These are phyloP conservation scores for Varanus komodoensis DNA, from an alignment of 2,113 vertebrate species.

Conservation along the genomic window DNA sequence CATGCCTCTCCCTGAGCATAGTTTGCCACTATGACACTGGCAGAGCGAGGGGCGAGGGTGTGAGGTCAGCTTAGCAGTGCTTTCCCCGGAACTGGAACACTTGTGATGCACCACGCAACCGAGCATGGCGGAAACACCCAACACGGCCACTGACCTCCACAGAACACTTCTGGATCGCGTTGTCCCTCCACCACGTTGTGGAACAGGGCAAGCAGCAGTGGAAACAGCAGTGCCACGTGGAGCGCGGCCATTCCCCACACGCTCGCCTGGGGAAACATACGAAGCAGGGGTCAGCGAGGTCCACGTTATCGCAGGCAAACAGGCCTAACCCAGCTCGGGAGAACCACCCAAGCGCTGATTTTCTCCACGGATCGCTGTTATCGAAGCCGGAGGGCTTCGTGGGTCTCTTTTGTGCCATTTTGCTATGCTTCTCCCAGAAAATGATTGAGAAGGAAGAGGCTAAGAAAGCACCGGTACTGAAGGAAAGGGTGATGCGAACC, in stretches of 20 bases:
- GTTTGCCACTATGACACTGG: background rate
- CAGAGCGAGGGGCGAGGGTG: background rate
- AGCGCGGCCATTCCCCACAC: background rate
- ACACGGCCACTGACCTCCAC: conserved; percentile 22
- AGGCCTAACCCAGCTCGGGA: too few relatives aligned
- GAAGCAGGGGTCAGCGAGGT: background rate
- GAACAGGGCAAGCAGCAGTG: conserved; percentile 34
- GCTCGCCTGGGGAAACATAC: background rate
- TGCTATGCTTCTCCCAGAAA: background rate
- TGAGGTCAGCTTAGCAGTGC: background rate
- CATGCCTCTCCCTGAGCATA: background rate
- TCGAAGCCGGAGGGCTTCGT: background rate
- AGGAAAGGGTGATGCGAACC: background rate
- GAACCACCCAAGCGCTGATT: background rate
- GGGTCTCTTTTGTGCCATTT: background rate
- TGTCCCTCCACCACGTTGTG: background rate
- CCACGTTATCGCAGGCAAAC: too few relatives aligned
- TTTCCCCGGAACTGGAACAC: background rate
- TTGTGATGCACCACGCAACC: background rate
- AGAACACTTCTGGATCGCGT: conserved; percentile 45
- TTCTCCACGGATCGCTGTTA: background rate
- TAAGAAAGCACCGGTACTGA: background rate
- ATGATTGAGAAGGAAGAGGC: background rate
- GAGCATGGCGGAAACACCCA: rapidly evolving
- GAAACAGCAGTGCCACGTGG: background rate